These are phyloP conservation scores for Brachynemurus nebulosus DNA, from an alignment of 2,888 invertebrate genomes.

Conservation along the genomic window DNA sequence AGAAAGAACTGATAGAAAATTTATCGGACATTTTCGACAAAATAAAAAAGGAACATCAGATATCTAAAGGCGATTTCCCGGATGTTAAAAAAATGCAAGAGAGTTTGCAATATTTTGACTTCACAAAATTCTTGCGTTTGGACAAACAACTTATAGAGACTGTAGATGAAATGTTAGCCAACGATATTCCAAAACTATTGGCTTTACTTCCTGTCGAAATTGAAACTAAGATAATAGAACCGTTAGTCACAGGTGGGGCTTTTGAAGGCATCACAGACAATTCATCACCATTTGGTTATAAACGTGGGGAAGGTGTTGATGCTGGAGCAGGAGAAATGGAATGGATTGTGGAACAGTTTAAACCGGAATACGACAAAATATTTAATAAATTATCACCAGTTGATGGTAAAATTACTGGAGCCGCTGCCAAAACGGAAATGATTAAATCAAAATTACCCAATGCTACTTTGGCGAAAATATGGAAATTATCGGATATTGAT, in stretches of 20 bases:
- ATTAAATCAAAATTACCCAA: slow-evolving; percentile 95
- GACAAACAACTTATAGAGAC: slow-evolving; percentile 83
- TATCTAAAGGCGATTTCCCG: slow-evolving; percentile 96
- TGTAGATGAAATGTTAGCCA: slow-evolving; percentile 92
- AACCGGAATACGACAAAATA: slow-evolving; percentile 66
- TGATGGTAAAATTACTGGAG: slow-evolving; percentile 86
- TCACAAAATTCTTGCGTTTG: slow-evolving; percentile 83
- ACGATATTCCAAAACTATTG: slow-evolving; percentile 92
- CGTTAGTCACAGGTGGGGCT: slow-evolving; percentile 84
- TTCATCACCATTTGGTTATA: slow-evolving; percentile 83
- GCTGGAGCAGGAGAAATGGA: slow-evolving; percentile 81
- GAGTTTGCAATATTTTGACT: slow-evolving; percentile 73
- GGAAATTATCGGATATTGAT: slow-evolving; percentile 94
- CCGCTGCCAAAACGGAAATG: slow-evolving; percentile 85
- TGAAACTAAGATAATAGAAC: slow-evolving; percentile 25
- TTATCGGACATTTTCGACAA: slow-evolving; percentile 82
- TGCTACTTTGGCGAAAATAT: slow-evolving; percentile 88
- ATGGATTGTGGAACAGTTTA: slow-evolving; percentile 90
- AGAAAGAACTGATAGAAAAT: slow-evolving; percentile 93
- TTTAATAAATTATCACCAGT: slow-evolving; percentile 69
- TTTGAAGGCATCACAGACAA: slow-evolving; percentile 71
- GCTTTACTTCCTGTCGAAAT: slow-evolving; percentile 93
- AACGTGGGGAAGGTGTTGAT: slow-evolving; percentile 67
- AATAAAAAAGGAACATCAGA: slow-evolving; percentile 85
- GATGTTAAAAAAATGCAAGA: slow-evolving; percentile 97